Evolutionary conservation across 2,113 vertebrate species (phyloP).

Genomic region (Nycticryphes semicollaris): DNA sequence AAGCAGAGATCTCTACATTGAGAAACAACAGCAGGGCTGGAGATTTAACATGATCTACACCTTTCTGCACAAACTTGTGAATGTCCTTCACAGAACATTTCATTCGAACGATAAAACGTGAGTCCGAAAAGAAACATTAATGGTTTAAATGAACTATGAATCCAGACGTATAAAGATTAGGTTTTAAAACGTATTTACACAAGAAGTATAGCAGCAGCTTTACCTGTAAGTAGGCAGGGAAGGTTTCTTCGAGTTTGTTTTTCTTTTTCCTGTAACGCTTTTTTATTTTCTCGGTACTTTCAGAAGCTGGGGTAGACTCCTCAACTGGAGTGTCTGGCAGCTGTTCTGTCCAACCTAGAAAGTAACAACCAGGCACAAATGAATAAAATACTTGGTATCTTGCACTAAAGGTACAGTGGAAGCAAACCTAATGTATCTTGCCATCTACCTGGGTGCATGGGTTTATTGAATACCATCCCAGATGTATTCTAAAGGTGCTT

Average conservation of each 20-base stretch:
- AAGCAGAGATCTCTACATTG: neutral
- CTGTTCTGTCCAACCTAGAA: conserved; percentile 82
- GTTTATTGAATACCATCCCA: neutral
- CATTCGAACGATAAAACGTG: neutral
- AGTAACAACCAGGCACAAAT: neutral
- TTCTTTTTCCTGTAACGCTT: conserved; percentile 97
- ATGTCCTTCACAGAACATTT: neutral
- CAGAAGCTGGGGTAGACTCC: conserved; percentile 75
- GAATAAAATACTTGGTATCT: neutral
- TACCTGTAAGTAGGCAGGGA: conserved; percentile 96
- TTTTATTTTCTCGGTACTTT: conserved; percentile 90
- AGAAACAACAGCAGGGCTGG: neutral
- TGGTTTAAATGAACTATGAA: neutral
- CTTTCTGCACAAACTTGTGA: neutral
- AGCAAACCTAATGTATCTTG: neutral
- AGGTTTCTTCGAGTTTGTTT: conserved; percentile 94
- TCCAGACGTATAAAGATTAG: neutral
- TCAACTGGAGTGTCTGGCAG: conserved; percentile 81
- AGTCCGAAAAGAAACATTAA: neutral
- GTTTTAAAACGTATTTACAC: neutral
- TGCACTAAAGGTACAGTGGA: neutral
- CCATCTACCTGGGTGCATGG: too few species aligned
- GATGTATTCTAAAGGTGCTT: neutral
- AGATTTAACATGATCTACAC: neutral
- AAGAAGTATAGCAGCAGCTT: neutral